A percentile compares a stretch with the other conserved stretches of the same genome.
These are phyloP conservation scores for Emydocephalus ijimae DNA, from an alignment of 2,113 vertebrate genomes.

Conservation along the genomic window DNA sequence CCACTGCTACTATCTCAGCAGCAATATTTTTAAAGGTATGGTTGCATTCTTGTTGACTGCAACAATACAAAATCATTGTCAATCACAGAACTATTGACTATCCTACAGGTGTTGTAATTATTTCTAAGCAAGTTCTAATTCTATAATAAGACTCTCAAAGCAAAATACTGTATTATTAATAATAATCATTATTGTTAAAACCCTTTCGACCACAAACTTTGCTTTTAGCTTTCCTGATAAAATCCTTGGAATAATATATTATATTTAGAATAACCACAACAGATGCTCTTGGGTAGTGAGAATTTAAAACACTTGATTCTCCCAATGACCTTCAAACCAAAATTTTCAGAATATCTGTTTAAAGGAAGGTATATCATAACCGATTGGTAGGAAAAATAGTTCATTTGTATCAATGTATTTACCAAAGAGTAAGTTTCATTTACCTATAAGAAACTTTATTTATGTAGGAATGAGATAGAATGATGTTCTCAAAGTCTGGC, in stretches of 20 bases:
- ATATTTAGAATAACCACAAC: not conserved
- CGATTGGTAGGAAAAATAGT: not conserved
- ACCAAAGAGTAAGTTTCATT: not conserved
- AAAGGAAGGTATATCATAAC: not conserved
- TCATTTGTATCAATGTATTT: not conserved
- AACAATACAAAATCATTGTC: not conserved
- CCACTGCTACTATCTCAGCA: not conserved
- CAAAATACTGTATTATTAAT: slow-evolving; percentile 16
- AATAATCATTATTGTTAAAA: not conserved
- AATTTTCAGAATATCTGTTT: not conserved
- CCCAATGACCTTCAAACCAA: not conserved
- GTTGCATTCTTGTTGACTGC: not conserved
- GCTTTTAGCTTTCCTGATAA: slow-evolving; percentile 35
- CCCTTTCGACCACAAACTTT: slow-evolving; percentile 18
- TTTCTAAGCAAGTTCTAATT: slow-evolving; percentile 29
- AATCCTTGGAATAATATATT: not conserved
- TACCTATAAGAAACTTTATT: not conserved
- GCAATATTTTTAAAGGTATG: not conserved
- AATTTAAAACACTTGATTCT: not conserved
- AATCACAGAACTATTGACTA: slow-evolving; percentile 14
- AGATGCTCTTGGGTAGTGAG: not conserved
- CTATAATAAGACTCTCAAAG: slow-evolving; percentile 9
- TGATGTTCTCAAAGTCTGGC: not conserved
- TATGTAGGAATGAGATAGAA: not conserved
- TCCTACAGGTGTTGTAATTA: slow-evolving; percentile 25